A percentile compares a stretch with the other conserved stretches of the same genome.
phyloP scores from a whole-genome alignment of 2,888 invertebrate species.

The Meteorus colon region DNA sequence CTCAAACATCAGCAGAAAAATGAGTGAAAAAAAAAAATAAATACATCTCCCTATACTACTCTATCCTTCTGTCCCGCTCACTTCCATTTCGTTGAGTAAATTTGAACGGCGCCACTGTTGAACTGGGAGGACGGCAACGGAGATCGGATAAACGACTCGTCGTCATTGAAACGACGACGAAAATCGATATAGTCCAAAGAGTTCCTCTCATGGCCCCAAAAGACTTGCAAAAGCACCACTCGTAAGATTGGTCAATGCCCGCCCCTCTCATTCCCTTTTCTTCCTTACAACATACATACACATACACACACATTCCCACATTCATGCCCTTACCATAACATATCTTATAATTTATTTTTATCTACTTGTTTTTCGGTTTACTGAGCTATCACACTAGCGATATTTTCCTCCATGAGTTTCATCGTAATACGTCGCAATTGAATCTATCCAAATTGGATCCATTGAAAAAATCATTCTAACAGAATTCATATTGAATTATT shows the following conservation, averaged over 20 bases:
- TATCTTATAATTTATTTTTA: too few species aligned
- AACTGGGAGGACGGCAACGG: constrained; percentile 14
- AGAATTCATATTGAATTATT: too few species aligned
- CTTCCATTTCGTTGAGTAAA: constrained; percentile 54
- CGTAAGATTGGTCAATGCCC: constrained; percentile 17
- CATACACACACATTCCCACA: too few species aligned
- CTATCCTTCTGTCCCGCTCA: constrained; percentile 34
- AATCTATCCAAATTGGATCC: too few species aligned
- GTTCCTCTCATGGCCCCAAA: constrained; percentile 23
- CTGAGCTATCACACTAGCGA: too few species aligned
- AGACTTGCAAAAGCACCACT: constrained; percentile 22
- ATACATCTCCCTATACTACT: neutral
- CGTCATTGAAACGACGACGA: constrained; percentile 32
- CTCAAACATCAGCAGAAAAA: constrained; percentile 11
- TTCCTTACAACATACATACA: neutral
- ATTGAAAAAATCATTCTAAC: too few species aligned
- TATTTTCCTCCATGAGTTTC: too few species aligned
- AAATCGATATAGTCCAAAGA: constrained; percentile 34
- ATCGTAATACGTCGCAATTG: too few species aligned
- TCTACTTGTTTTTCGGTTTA: too few species aligned
- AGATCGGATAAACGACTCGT: constrained; percentile 45
- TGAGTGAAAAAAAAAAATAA: constrained; percentile 31
- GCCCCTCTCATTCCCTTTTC: neutral
- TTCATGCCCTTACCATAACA: too few species aligned
- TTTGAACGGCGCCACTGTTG: constrained; percentile 48